Conservation (phyloP, 2,113 vertebrate genomes). For the Brevimyrus niger region DNA sequence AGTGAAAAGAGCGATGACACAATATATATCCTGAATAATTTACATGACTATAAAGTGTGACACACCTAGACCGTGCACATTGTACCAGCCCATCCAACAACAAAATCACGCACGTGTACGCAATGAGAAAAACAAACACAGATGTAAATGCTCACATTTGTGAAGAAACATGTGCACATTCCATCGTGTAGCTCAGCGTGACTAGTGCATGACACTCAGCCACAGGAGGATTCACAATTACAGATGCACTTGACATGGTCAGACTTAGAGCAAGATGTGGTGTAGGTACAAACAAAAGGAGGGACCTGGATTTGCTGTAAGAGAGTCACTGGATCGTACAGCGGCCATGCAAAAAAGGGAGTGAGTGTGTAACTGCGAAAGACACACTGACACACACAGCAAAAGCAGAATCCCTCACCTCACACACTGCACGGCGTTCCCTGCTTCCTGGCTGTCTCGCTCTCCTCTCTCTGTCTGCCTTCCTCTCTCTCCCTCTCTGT, state of each 20-base stretch:
- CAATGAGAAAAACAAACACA: neutral
- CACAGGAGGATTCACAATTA: neutral
- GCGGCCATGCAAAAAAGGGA: neutral
- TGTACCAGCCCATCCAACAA: neutral
- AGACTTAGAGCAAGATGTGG: neutral
- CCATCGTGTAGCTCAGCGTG: neutral
- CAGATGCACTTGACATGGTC: neutral
- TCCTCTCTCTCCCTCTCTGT: slow-evolving; percentile 37
- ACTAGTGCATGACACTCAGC: neutral
- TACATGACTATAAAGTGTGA: neutral
- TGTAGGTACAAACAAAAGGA: neutral
- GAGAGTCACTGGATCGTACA: neutral
- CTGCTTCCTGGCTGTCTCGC: slow-evolving; percentile 49
- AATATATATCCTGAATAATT: neutral
- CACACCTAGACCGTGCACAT: neutral
- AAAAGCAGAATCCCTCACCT: slow-evolving; percentile 49
- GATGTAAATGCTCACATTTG: neutral
- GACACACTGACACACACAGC: neutral
- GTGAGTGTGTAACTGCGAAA: neutral
- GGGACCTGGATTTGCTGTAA: neutral
- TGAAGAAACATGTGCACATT: neutral
- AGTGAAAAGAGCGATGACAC: neutral
- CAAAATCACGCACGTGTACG: neutral
- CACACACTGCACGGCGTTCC: slow-evolving; percentile 46
- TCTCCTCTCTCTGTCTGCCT: slow-evolving; percentile 20